These are phyloP conservation scores for Epiblema foenella DNA, from an alignment of 2,888 invertebrate species.

Conservation along the genomic window DNA sequence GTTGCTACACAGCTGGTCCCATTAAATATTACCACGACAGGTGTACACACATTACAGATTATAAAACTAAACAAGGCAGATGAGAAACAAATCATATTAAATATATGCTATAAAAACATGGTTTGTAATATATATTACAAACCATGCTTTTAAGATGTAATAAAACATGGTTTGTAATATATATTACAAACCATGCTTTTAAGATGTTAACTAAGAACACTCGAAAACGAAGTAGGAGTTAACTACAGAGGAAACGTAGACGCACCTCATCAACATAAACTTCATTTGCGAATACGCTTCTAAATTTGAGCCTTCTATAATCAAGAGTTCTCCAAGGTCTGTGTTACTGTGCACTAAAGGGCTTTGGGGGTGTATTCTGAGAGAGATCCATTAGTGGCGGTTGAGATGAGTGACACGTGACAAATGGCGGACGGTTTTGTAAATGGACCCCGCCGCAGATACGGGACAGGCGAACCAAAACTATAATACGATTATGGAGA, in stretches of 20 bases:
- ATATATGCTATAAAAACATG: too few species aligned
- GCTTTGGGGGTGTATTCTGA: constrained; percentile 40
- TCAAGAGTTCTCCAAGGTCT: constrained; percentile 30
- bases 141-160: background rate
- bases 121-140: background rate
- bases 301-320: constrained; percentile 19
- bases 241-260: constrained; percentile 1
- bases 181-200: background rate
- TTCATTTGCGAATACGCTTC: constrained; percentile 2
- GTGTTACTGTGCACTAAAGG: constrained; percentile 32
- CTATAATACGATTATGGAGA: constrained; percentile 27
- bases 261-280: constrained; percentile 16
- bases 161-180: background rate
- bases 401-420: constrained; percentile 45
- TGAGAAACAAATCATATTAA: too few species aligned
- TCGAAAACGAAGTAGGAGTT: background rate
- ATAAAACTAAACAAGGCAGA: too few species aligned
- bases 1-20: too few species aligned
- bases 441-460: constrained; percentile 39
- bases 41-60: too few species aligned
- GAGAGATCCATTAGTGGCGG: constrained; percentile 44
- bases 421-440: constrained; percentile 45
- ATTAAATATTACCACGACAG: too few species aligned
- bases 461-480: constrained; percentile 33
- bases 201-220: background rate